Evolutionary conservation across 2,888 invertebrate genomes (phyloP).

Genomic region (Hydriomena furcata): DNA sequence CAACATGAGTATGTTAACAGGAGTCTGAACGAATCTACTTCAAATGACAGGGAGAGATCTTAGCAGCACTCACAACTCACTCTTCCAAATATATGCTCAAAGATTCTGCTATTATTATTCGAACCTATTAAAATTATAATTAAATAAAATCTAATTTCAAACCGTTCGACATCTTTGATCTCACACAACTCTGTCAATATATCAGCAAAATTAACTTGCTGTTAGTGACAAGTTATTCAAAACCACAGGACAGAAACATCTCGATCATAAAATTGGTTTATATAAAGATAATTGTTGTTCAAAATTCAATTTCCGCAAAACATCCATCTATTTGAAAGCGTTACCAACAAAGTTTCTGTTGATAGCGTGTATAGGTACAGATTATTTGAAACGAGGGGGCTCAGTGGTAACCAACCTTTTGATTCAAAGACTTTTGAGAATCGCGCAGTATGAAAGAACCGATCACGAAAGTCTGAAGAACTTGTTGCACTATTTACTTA

Average conservation of each 20-base stretch:
- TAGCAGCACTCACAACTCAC: no score
- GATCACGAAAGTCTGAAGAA: neutral
- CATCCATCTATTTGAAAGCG: conserved; percentile 17
- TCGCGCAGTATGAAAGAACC: neutral
- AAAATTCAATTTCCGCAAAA: conserved; percentile 30
- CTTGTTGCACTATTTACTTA: neutral
- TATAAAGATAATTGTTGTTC: conserved; percentile 15
- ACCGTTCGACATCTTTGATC: neutral
- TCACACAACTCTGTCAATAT: neutral
- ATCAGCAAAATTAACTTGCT: neutral
- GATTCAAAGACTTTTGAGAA: neutral
- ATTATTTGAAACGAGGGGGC: conserved; percentile 19
- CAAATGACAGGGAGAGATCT: no score
- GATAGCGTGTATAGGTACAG: conserved; percentile 21
- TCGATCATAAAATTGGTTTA: neutral
- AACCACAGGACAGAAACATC: neutral
- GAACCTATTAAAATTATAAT: no score
- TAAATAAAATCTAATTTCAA: no score
- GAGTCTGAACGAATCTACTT: no score
- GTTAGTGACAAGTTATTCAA: neutral
- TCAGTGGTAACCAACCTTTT: neutral
- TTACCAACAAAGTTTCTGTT: conserved; percentile 17
- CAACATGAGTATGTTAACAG: no score
- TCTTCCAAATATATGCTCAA: no score
- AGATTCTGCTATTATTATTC: no score